phyloP scores from a whole-genome alignment of 92 coral and sea anemone genomes.

The Siderastrea siderea region DNA sequence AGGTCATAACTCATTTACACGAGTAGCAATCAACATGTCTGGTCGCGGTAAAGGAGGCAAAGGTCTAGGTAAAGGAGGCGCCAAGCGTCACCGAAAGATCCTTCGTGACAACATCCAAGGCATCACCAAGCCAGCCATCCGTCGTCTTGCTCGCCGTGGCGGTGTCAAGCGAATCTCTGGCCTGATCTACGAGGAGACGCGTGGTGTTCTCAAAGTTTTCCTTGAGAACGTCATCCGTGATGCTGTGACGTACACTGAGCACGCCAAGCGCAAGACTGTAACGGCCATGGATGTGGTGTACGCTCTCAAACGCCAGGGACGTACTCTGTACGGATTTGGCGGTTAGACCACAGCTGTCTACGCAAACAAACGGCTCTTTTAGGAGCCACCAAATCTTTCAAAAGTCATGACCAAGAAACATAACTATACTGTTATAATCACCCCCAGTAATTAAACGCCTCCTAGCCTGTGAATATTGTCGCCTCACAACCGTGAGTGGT shows the following conservation, averaged over 20 bases:
- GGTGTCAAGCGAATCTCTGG: constrained; percentile 93
- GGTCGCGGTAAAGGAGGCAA: constrained; percentile 94
- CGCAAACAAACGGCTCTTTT: too few species aligned
- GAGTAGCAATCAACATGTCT: constrained; percentile 48
- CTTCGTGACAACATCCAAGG: constrained; percentile 96
- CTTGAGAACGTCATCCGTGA: constrained; percentile 7
- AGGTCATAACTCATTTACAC: too few species aligned
- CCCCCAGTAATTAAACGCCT: too few species aligned
- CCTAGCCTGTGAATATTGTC: too few species aligned
- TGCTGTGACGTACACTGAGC: constrained; percentile 31
- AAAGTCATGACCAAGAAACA: constrained; percentile 14
- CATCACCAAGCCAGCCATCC: constrained; percentile 83
- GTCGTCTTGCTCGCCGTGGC: constrained; percentile 93
- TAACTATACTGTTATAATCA: too few species aligned
- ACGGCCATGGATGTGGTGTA: constrained; percentile 50
- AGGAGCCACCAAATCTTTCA: background rate
- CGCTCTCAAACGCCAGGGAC: too few species aligned
- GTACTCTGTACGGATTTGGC: too few species aligned
- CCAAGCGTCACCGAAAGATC: constrained; percentile 95
- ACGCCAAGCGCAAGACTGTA: constrained; percentile 92
- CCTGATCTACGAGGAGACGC: constrained; percentile 95
- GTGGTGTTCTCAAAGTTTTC: constrained; percentile 96
- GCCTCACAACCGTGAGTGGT: too few species aligned
- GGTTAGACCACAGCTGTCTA: too few species aligned
- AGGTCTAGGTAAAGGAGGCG: constrained; percentile 97